Conservation (phyloP, 2,888 invertebrate species). For the Scotopteryx bipunctaria region DNA sequence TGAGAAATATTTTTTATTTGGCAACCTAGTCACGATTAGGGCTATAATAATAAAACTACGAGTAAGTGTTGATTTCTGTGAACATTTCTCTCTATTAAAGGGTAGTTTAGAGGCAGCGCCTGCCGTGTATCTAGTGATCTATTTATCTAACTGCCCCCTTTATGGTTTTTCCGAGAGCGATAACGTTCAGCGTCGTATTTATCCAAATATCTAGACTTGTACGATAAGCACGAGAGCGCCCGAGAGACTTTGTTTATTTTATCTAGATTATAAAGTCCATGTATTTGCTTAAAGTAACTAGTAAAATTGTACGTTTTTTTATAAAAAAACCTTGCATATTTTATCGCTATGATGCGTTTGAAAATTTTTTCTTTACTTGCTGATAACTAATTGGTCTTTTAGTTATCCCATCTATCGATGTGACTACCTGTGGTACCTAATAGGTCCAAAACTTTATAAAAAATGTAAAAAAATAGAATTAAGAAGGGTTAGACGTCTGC, state of each 20-base stretch:
- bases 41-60: constrained; percentile 54
- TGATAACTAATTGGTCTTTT: too few relatives aligned
- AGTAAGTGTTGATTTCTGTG: constrained; percentile 66
- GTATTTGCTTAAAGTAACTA: neutral
- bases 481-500: too few relatives aligned
- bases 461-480: too few relatives aligned
- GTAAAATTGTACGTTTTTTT: too few relatives aligned
- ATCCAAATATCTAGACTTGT: constrained; percentile 33
- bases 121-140: constrained; percentile 59
- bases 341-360: too few relatives aligned
- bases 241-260: constrained; percentile 22
- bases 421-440: too few relatives aligned
- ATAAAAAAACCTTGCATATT: too few relatives aligned
- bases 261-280: neutral
- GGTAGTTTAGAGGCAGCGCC: constrained; percentile 62
- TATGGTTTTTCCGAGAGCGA: constrained; percentile 57
- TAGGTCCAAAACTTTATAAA: too few relatives aligned
- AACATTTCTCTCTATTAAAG: constrained; percentile 69
- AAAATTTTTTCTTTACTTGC: too few relatives aligned
- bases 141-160: constrained; percentile 69
- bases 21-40: constrained; percentile 54
- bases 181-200: constrained; percentile 50
- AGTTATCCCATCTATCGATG: too few relatives aligned
- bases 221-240: constrained; percentile 31
- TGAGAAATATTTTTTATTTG: constrained; percentile 44